These are phyloP conservation scores for Dipodomys merriami DNA, from an alignment of 2,113 vertebrate genomes.

Conservation along the genomic window DNA sequence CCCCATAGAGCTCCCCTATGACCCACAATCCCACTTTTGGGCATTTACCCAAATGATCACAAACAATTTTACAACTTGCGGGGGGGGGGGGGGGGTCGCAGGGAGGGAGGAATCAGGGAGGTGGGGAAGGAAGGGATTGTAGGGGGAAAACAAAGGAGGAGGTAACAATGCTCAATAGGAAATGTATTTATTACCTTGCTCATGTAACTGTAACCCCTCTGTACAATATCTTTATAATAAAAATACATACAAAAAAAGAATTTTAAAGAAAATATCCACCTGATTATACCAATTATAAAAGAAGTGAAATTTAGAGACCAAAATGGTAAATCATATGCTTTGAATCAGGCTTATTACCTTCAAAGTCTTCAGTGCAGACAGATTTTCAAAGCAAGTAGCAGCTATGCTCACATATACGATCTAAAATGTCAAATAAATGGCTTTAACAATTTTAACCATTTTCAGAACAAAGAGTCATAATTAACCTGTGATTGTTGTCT, in stretches of 20 bases:
- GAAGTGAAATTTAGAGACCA: conserved; percentile 62
- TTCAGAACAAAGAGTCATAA: conserved; percentile 65
- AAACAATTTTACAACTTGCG: too few species aligned
- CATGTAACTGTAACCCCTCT: too few species aligned
- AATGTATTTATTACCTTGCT: too few species aligned
- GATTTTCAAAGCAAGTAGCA: conserved; percentile 56
- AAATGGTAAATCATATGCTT: conserved; percentile 57
- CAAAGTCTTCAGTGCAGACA: conserved; percentile 45
- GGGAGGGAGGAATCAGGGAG: too few species aligned
- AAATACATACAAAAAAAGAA: not conserved
- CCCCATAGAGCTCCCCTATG: too few species aligned
- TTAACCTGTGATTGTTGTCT: conserved; percentile 50
- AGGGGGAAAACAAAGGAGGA: too few species aligned
- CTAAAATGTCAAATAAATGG: conserved; percentile 58
- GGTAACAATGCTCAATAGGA: too few species aligned
- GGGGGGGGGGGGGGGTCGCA: too few species aligned
- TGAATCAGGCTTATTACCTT: conserved; percentile 60
- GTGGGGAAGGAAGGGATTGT: too few species aligned
- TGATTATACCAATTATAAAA: conserved; percentile 67
- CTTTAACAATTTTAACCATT: conserved; percentile 69
- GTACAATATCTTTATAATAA: too few species aligned
- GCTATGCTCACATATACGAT: not conserved
- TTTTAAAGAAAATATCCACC: conserved; percentile 66
- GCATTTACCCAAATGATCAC: too few species aligned
- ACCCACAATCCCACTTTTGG: too few species aligned